Percentiles rank a stretch among this genome's conserved stretches.
Conservation (phyloP, 2,113 vertebrate species). For the Poeciliopsis retropinna region DNA sequence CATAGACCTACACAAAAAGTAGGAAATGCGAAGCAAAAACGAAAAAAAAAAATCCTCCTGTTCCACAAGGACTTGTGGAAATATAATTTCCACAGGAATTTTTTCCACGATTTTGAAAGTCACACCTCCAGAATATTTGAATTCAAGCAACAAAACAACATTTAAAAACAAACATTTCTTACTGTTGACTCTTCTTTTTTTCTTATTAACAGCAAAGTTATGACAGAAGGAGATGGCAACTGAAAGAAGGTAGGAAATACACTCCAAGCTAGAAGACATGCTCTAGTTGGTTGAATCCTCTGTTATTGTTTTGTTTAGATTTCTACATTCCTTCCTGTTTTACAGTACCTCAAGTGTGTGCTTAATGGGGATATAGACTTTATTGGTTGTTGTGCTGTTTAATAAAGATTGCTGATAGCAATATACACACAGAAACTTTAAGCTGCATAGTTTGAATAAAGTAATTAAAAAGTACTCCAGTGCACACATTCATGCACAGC, state of each 20-base stretch:
- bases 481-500: constrained; percentile 37
- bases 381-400: neutral
- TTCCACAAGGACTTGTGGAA: too few species aligned
- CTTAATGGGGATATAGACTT: neutral
- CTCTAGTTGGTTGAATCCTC: constrained; percentile 37
- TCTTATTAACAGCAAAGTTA: constrained; percentile 28
- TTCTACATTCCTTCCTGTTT: constrained; percentile 35
- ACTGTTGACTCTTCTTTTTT: neutral
- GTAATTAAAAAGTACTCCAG: constrained; percentile 27
- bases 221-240: constrained; percentile 40
- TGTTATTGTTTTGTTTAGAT: constrained; percentile 22
- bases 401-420: neutral
- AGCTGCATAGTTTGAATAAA: constrained; percentile 13
- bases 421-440: neutral
- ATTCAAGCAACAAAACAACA: neutral
- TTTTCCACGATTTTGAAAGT: neutral
- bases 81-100: neutral
- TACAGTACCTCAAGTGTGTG: neutral
- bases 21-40: too few species aligned
- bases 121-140: neutral
- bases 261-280: constrained; percentile 46
- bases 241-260: constrained; percentile 47
- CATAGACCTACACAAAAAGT: too few species aligned
- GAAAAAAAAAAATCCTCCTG: too few species aligned
- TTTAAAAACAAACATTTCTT: neutral